A percentile compares a stretch with the other conserved stretches of the same genome.
Evolutionary conservation across 2,113 vertebrate genomes (phyloP).

Genomic region (Athene cunicularia): DNA sequence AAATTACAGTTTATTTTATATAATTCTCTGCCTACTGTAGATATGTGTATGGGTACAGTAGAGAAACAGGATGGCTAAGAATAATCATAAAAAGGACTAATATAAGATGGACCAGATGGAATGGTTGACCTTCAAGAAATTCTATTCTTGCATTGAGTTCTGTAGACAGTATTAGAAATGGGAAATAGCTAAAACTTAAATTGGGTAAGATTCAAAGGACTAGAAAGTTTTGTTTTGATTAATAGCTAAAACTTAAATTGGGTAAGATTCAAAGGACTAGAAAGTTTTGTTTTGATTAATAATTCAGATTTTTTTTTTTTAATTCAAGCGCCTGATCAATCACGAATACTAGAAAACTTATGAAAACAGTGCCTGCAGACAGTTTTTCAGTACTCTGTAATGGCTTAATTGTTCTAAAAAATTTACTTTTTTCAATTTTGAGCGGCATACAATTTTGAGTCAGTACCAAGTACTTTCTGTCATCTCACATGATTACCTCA

Average conservation of each 20-base stretch:
- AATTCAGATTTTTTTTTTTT: background rate
- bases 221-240: background rate
- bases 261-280: background rate
- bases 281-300: background rate
- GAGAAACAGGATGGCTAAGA: background rate
- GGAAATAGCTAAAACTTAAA: background rate
- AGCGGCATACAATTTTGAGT: background rate
- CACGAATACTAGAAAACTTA: background rate
- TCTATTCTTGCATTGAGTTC: rapidly evolving
- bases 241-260: background rate
- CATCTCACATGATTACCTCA: background rate
- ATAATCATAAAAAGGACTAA: background rate
- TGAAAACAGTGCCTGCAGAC: background rate
- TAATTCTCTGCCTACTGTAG: background rate
- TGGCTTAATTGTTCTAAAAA: background rate
- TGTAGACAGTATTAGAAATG: background rate
- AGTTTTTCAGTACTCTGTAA: background rate
- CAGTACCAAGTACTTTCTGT: background rate
- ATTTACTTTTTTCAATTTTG: background rate
- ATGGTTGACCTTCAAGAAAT: background rate
- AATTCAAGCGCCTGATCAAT: background rate
- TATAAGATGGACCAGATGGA: background rate
- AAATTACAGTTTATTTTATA: background rate
- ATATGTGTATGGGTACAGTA: background rate
- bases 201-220: background rate